phyloP scores from a whole-genome alignment of 2,888 invertebrate species.

The Hedychridium roseum region DNA sequence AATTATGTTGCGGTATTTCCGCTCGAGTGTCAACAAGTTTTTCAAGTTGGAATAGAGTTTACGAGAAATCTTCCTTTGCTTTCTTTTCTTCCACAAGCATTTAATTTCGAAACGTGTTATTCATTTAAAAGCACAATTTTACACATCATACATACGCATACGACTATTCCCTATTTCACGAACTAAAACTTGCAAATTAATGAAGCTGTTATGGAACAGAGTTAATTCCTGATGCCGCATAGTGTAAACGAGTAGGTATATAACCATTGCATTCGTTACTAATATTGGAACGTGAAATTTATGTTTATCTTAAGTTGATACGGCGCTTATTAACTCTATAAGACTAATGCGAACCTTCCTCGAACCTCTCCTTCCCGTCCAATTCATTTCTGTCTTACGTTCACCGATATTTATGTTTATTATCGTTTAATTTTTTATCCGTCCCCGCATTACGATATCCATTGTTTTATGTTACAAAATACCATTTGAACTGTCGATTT shows the following conservation, averaged over 20 bases:
- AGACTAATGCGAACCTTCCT: slow-evolving; percentile 40
- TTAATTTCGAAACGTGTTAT: too few species aligned
- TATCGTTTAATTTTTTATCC: slow-evolving; percentile 17
- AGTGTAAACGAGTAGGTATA: slow-evolving; percentile 32
- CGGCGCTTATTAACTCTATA: slow-evolving; percentile 34
- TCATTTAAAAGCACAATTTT: background rate
- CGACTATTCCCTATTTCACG: background rate
- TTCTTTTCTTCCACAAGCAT: background rate
- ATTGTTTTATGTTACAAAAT: slow-evolving; percentile 10
- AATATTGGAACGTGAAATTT: slow-evolving; percentile 14
- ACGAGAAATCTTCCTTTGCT: background rate
- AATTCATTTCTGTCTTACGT: slow-evolving; percentile 36
- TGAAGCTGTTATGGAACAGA: slow-evolving; percentile 49
- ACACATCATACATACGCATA: background rate
- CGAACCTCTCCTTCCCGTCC: slow-evolving; percentile 36
- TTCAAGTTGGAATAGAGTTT: background rate
- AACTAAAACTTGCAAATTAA: background rate
- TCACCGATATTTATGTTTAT: slow-evolving; percentile 20
- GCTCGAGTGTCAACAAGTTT: background rate
- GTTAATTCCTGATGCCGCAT: slow-evolving; percentile 55
- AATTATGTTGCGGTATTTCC: background rate
- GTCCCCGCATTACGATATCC: slow-evolving; percentile 2
- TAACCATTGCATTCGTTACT: slow-evolving; percentile 8
- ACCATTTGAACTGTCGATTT: too few species aligned
- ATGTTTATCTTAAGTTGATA: slow-evolving; percentile 25